phyloP scores from a whole-genome alignment of 2,888 invertebrate genomes.

The Scrobipalpa costella region DNA sequence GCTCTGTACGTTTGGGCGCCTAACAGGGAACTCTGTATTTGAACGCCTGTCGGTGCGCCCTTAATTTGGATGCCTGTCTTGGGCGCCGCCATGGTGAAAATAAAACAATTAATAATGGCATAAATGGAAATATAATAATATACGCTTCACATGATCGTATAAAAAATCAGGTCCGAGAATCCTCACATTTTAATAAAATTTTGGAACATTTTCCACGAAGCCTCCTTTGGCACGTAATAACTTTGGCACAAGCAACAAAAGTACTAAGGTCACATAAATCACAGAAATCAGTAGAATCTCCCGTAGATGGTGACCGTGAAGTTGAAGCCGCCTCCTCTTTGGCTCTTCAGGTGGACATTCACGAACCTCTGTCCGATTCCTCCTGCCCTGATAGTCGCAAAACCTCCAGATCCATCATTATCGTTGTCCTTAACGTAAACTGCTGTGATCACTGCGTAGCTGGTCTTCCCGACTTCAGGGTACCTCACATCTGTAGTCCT shows the following conservation, averaged over 20 bases:
- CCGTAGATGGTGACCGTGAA: conserved; percentile 72
- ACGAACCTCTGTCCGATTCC: conserved; percentile 70
- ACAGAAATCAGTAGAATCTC: conserved; percentile 45
- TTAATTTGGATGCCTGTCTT: no score
- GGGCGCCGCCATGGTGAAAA: no score
- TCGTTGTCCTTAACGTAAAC: conserved; percentile 65
- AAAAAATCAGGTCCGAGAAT: background rate
- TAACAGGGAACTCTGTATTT: no score
- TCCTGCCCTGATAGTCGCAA: conserved; percentile 61
- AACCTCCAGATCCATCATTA: conserved; percentile 63
- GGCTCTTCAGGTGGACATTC: conserved; percentile 70
- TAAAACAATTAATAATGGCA: no score
- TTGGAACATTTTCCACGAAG: conserved; percentile 5
- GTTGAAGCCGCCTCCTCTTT: conserved; percentile 63
- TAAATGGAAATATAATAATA: background rate
- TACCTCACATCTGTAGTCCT: conserved; percentile 61
- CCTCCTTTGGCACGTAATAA: conserved; percentile 1
- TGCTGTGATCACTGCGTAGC: conserved; percentile 63
- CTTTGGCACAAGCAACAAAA: conserved; percentile 17
- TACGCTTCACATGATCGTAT: background rate
- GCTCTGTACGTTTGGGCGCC: no score
- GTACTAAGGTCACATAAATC: conserved; percentile 21
- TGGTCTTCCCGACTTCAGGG: conserved; percentile 59
- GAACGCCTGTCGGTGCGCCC: no score
- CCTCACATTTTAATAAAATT: background rate